A percentile compares a stretch with the other conserved stretches of the same genome.
Conservation (phyloP, 92 coral and sea anemone species). For the Meandrina meandrites region DNA sequence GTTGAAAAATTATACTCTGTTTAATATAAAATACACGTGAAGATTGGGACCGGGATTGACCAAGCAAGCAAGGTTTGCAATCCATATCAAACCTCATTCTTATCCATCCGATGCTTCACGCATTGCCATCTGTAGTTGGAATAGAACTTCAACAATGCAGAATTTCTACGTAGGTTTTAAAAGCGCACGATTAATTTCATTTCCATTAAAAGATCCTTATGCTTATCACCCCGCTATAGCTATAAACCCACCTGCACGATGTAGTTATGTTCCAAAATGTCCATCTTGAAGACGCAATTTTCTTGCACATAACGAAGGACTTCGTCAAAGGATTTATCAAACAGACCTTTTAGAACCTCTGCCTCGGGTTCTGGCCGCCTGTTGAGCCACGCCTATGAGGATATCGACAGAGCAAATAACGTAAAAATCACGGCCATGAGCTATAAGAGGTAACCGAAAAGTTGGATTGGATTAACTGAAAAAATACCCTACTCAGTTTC, state of each 20-base stretch:
- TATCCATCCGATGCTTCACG: neutral
- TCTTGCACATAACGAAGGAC: constrained; percentile 62
- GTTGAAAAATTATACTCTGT: too few relatives aligned
- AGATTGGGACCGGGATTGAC: too few relatives aligned
- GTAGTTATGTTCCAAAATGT: constrained; percentile 80
- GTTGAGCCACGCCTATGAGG: constrained; percentile 83
- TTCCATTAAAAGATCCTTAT: too few relatives aligned
- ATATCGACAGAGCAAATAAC: neutral
- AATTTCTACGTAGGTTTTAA: too few relatives aligned
- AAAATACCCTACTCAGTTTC: too few relatives aligned
- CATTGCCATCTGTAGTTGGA: neutral
- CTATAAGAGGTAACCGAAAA: neutral
- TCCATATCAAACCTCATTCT: too few relatives aligned
- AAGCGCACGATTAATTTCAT: too few relatives aligned
- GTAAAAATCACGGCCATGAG: neutral
- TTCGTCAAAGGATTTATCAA: constrained; percentile 84
- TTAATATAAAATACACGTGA: too few relatives aligned
- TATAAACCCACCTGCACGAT: constrained; percentile 72
- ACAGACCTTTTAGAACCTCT: constrained; percentile 72
- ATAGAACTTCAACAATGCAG: too few relatives aligned
- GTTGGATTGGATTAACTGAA: too few relatives aligned
- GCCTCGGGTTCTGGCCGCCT: constrained; percentile 81
- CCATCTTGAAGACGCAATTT: constrained; percentile 82
- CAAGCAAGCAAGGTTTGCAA: too few relatives aligned
- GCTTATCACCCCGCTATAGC: neutral